Evolutionary conservation across 2,797 vertebrate genomes (phyloP), one percentile per base, ranked within the genome.

Genomic region (Periparus ater): DNA sequence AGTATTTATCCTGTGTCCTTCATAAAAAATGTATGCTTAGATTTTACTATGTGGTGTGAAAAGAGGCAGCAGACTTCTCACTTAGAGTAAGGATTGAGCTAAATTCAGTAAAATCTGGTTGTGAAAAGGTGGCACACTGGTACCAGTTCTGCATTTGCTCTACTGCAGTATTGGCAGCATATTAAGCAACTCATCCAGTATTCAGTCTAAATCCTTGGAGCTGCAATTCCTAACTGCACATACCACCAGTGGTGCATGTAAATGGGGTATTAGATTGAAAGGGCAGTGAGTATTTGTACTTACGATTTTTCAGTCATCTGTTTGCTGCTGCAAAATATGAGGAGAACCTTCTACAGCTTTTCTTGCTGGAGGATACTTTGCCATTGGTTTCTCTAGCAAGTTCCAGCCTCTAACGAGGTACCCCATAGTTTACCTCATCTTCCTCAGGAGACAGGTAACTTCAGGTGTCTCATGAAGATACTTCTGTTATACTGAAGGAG

Each of bases 381-480:
- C 27, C 15, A 13, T 18, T 67, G 19, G 10, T 27, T 76, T 75
- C 32, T 42, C 32, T 9, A 44, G 11, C 23, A 92, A 40, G 17
- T 55, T 67, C 20, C 36, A 79, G 10, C 21, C 10, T 25, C 36
- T 60, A 32, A 58, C 36, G 45, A 83, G 21, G 11, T 47, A 47
- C 5, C 7, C 12, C 30, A n/a, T 16, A 38, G 15, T 32, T 20
- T 48, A 44, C 16, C 23, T 63, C 18, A 13, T 73, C 23, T 32
- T 86, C 30, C 60, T 83, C 42, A 68, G 47, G 36, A 68, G 27
- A 54, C 29, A 38, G 9, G 20, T 55, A 34, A 29, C 27, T 71
- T 63, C 3, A 9, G 3, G 25, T 1, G 0, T 17, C 17, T 45
- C 11, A 18, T 32, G 6, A 30, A 26, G 9, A 53, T 36, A 20